These are phyloP conservation scores for Diloba caeruleocephala DNA, from an alignment of 2,888 invertebrate genomes.

Conservation along the genomic window DNA sequence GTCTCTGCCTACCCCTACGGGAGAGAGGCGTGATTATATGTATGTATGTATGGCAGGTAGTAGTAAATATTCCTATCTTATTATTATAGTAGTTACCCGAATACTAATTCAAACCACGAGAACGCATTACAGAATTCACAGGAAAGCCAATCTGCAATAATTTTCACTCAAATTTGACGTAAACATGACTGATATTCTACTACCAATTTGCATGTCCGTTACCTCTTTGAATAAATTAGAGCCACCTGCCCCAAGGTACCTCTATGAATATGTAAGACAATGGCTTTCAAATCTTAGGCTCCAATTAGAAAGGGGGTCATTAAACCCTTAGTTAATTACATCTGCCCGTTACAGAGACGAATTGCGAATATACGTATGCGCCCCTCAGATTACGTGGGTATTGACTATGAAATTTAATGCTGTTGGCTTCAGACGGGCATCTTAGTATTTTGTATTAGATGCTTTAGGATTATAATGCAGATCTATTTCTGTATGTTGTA, in stretches of 20 bases:
- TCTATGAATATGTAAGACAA: conserved; percentile 89
- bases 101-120: conserved; percentile 62
- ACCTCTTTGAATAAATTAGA: conserved; percentile 84
- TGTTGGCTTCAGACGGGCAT: conserved; percentile 26
- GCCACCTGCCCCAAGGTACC: conserved; percentile 79
- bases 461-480: conserved; percentile 17
- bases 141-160: conserved; percentile 83
- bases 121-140: conserved; percentile 53
- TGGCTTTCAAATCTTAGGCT: conserved; percentile 86
- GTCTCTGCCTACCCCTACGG: too few species aligned
- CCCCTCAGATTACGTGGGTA: conserved; percentile 51
- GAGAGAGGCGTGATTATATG: too few species aligned
- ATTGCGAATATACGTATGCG: conserved; percentile 65
- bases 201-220: conserved; percentile 86
- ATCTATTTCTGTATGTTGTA: conserved; percentile 4
- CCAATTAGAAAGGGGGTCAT: conserved; percentile 84
- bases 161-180: conserved; percentile 86
- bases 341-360: conserved; percentile 67
- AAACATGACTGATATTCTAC: conserved; percentile 88
- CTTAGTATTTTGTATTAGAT: conserved; percentile 23
- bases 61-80: too few species aligned
- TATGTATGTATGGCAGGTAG: too few species aligned
- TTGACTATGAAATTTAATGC: conserved; percentile 50
- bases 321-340: conserved; percentile 82
- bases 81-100: too few species aligned